Base-by-base conservation (phyloP, 2,113 vertebrate species). In the Labeo catla region DNA sequence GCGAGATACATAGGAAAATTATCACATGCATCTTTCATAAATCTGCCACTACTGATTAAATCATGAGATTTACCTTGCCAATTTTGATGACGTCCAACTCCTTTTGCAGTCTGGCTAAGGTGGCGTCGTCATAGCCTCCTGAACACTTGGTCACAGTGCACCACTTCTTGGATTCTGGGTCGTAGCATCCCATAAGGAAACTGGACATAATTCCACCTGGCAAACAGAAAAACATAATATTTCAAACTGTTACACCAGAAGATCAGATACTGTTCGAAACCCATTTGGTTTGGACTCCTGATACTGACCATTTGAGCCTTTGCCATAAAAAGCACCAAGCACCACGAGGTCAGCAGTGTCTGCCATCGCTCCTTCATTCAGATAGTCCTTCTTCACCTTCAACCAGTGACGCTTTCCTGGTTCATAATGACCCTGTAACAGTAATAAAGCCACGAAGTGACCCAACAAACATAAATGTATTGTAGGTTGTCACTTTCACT, bases 161-260 rank as follows among this genome's bases (percentile, higher is more conserved):
- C 98, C 98, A 99, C 85, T 97, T 97, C 88, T 94, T 96, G 3
- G 95, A 96, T 84, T 95, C 91, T 0, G 98, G 97, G 85, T 99
- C 98, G 0, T 97, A 98, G 91, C 98, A 99, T 88, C 98, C 98
- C 98, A 99, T 99, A 10, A 99, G 95, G 81, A 99, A 99, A 87
- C 98, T 98, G 80, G 98, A 99, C 98, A 99, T 99, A 94, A 99
- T 98, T 88, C 98, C 98, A 63, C 98, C 98, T 99, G 15, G 68
- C 8, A 45, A 15, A 81, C 57, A 15, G 19, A 84, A 65, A 21
- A 45, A 43, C 28, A n/a, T 4, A 63, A 15, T 9, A 59, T 47
- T 49, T 72, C 2, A 43, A 68, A 16, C 1, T 28, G 21, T 8
- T 28, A 50, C 3, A 54, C 13, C 54, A 52, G 12, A 12, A 43